Base-by-base conservation (phyloP, 2,888 invertebrate species). In the Clusia tigrina region DNA sequence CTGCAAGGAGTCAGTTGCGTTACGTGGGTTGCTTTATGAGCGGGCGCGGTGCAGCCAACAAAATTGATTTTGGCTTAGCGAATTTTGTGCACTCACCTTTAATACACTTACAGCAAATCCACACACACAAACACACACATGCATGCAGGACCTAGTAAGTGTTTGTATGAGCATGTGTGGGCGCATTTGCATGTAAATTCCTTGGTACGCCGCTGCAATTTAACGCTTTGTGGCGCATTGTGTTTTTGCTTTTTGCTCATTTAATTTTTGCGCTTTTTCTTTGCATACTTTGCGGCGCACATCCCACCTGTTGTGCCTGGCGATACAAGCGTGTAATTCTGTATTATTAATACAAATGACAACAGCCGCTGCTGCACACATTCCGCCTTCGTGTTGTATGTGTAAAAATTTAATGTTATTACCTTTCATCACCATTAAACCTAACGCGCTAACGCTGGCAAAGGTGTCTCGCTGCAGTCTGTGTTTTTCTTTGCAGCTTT, bases 371-470 rank as follows among this genome's bases (percentile, higher is more conserved):
- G 9, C 3, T 42, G 42, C 42, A 3, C 32, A 9, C 32, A 6
- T 42, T 5, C 32, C 42, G 42, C 32, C n/a, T 42, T 42, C 3
- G 15, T 6, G 42, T 42, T 42, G 42, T 17, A n/a, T 42, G 42
- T 42, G n/a, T 42, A 42, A 42, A 42, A 42, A 42, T 65, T 65
- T 67, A 65, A 67, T 65, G 67, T 63, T 63, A 67, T 67, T 67
- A 65, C 61, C 67, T 67, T 67, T 67, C 67, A 65, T 65, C 67
- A 67, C 64, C 67, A 65, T 67, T 67, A 67, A 67, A 65, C 60
- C 64, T 67, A 65, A 67, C 64, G 67, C 63, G 12, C 10, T 42
- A 32, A 12, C 5, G 32, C 6, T 32, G 12, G 32, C 32, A 32
- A 32, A 12, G 12, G 32, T 32, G 32, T 32, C 6, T 32, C 12